These are phyloP conservation scores for Nipponia nippon DNA, from an alignment of 2,113 vertebrate genomes.

Conservation along the genomic window DNA sequence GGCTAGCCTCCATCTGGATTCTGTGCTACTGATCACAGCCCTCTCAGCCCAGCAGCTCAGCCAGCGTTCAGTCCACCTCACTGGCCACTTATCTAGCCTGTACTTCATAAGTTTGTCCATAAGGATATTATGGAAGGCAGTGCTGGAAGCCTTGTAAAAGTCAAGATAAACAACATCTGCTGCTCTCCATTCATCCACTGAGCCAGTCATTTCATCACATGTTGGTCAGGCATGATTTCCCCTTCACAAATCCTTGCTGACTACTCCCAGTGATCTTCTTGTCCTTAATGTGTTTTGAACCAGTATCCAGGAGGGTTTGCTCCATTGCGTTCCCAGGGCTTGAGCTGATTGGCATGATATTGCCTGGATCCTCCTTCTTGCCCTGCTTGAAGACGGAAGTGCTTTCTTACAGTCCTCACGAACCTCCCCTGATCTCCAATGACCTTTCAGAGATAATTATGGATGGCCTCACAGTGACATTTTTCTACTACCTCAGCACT, in stretches of 20 bases:
- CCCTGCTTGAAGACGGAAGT: neutral
- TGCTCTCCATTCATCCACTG: neutral
- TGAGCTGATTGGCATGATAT: neutral
- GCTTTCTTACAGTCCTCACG: neutral
- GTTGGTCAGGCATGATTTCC: neutral
- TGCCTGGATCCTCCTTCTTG: neutral
- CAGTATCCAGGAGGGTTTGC: neutral
- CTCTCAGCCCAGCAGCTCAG: neutral
- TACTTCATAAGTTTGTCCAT: neutral
- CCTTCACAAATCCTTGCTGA: neutral
- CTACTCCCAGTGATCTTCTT: neutral
- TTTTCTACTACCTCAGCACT: neutral
- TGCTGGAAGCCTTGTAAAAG: neutral
- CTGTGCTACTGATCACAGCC: neutral
- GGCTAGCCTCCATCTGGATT: neutral
- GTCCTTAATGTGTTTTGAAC: neutral
- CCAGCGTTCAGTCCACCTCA: neutral
- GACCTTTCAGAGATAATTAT: neutral
- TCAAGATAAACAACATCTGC: rapidly evolving
- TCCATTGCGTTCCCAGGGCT: neutral
- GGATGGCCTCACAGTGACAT: too few relatives aligned
- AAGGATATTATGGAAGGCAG: neutral
- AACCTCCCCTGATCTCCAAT: neutral
- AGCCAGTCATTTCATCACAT: neutral
- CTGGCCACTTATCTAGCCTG: neutral